These are phyloP conservation scores for Eupeodes luniger DNA, from an alignment of 2,888 invertebrate species.

Conservation along the genomic window DNA sequence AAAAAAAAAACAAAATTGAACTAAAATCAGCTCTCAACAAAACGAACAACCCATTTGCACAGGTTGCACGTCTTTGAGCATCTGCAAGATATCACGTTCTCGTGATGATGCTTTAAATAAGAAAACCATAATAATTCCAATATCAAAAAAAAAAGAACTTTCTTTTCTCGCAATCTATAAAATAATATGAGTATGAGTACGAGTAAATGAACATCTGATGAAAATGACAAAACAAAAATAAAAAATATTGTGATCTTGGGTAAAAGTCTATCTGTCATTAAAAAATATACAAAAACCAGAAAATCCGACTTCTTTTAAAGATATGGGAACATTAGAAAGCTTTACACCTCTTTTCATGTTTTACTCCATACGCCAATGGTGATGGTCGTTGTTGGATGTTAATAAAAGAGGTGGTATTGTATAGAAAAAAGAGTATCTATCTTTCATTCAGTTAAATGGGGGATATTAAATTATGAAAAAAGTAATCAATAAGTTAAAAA, in stretches of 20 bases:
- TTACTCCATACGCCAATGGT: too few relatives aligned
- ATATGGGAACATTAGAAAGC: slow-evolving; percentile 49
- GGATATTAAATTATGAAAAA: slow-evolving; percentile 29
- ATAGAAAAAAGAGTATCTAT: background rate
- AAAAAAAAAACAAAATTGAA: background rate
- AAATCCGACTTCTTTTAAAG: background rate
- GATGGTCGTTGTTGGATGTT: background rate
- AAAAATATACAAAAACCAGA: slow-evolving; percentile 8
- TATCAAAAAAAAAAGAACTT: slow-evolving; percentile 36
- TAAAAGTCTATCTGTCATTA: slow-evolving; percentile 60
- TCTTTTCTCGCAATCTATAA: slow-evolving; percentile 40
- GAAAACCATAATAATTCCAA: slow-evolving; percentile 62
- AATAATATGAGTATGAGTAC: background rate
- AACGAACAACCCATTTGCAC: slow-evolving; percentile 65
- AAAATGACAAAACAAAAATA: slow-evolving; percentile 19
- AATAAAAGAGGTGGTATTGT: background rate
- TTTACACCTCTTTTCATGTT: background rate
- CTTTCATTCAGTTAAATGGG: background rate
- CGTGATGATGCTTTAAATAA: slow-evolving; percentile 72
- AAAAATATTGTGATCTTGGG: slow-evolving; percentile 16
- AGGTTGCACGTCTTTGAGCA: slow-evolving; percentile 71
- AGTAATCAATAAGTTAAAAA: slow-evolving; percentile 52
- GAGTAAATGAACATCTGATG: background rate
- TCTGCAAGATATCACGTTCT: slow-evolving; percentile 71
- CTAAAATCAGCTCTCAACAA: background rate